These are phyloP conservation scores for Chrysina gloriosa DNA, from an alignment of 2,888 invertebrate genomes.

Conservation along the genomic window DNA sequence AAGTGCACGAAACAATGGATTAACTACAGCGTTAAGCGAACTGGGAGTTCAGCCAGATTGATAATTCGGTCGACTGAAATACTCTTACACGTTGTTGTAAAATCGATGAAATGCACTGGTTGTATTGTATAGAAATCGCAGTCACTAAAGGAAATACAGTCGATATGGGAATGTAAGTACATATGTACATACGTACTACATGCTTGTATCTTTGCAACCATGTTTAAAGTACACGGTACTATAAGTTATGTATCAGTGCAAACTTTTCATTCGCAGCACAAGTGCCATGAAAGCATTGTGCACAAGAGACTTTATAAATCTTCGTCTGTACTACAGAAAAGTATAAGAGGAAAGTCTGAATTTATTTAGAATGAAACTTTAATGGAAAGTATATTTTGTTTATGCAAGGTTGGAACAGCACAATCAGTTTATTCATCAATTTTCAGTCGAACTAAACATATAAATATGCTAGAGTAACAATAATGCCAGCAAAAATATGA, in stretches of 20 bases:
- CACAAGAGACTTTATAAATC: neutral
- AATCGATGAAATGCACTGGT: conserved; percentile 15
- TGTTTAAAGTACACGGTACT: neutral
- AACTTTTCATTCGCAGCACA: neutral
- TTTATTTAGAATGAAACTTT: too few relatives aligned
- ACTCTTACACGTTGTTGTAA: neutral
- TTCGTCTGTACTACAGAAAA: neutral
- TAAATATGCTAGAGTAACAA: too few relatives aligned
- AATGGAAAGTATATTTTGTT: too few relatives aligned
- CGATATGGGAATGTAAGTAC: neutral
- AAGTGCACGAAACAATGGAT: conserved; percentile 1
- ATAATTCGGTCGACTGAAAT: conserved; percentile 6
- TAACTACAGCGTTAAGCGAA: neutral
- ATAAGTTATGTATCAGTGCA: neutral
- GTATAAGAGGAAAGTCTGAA: neutral
- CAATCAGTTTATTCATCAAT: too few relatives aligned
- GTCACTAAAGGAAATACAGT: neutral
- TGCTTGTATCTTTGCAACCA: too few relatives aligned
- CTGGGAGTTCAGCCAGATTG: conserved; percentile 13
- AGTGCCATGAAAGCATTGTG: neutral
- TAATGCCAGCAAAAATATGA: too few relatives aligned
- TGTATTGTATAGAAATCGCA: neutral
- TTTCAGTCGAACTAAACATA: too few relatives aligned
- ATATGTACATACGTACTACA: neutral
- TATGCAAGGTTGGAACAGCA: too few relatives aligned